These are phyloP conservation scores for Omphaloscelis lunosa DNA, from an alignment of 2,888 invertebrate species.

Conservation along the genomic window DNA sequence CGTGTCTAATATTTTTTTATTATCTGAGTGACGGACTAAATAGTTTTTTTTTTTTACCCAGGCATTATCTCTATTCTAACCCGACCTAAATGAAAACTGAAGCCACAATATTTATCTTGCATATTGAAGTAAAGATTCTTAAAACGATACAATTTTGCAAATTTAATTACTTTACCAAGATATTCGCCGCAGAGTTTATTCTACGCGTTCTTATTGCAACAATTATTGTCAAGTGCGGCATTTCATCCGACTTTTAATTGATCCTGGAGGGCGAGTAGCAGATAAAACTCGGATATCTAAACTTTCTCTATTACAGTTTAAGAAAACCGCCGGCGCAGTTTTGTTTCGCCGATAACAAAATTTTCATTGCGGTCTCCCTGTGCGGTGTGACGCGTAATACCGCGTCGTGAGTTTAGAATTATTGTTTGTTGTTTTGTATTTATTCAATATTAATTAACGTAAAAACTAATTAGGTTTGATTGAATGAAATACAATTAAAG, in stretches of 20 bases:
- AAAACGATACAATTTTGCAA: conserved; percentile 63
- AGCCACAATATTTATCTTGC: conserved; percentile 18
- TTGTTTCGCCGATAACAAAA: conserved; percentile 87
- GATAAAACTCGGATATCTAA: conserved; percentile 89
- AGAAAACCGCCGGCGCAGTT: conserved; percentile 84
- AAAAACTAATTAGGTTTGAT: no score
- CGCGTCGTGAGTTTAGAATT: conserved; percentile 67
- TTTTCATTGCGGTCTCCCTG: conserved; percentile 78
- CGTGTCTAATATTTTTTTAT: no score
- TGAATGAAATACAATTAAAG: no score
- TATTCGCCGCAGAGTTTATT: conserved; percentile 73
- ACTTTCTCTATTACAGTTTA: conserved; percentile 90
- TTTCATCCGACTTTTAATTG: conserved; percentile 90
- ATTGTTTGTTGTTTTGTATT: conserved; percentile 58
- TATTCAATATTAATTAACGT: background rate
- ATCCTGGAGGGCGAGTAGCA: conserved; percentile 89
- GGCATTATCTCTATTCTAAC: background rate
- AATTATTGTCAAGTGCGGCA: conserved; percentile 85
- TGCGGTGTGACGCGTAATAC: conserved; percentile 79
- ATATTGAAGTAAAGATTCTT: conserved; percentile 26
- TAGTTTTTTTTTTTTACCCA: no score
- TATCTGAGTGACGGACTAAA: no score
- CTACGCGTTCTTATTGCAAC: conserved; percentile 84
- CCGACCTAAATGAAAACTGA: background rate
- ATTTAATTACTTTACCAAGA: conserved; percentile 70